Conservation (phyloP, 2,888 invertebrate species). For the Ditula angustiorana region DNA sequence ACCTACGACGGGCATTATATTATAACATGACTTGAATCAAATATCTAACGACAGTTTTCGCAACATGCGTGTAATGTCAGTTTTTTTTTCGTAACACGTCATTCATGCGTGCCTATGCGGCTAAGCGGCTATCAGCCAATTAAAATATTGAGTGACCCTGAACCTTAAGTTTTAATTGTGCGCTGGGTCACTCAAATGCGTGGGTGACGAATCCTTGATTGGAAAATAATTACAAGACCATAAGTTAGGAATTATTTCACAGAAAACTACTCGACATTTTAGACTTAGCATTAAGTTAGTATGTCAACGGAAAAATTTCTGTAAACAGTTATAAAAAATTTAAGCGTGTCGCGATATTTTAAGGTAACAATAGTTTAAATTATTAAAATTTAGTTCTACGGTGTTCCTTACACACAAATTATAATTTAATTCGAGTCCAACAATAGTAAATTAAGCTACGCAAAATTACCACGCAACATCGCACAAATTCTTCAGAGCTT, state of each 20-base stretch:
- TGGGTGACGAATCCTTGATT: constrained; percentile 56
- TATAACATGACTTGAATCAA: constrained; percentile 8
- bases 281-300: not conserved
- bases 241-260: constrained; percentile 9
- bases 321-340: too few species aligned
- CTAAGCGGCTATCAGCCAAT: constrained; percentile 67
- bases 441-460: constrained; percentile 44
- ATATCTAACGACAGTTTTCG: constrained; percentile 58
- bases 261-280: not conserved
- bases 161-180: constrained; percentile 64
- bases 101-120: constrained; percentile 59
- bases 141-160: constrained; percentile 69
- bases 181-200: constrained; percentile 49
- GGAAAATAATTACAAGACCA: constrained; percentile 36
- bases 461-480: constrained; percentile 46
- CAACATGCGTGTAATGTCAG: constrained; percentile 51
- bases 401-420: constrained; percentile 1
- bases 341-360: not conserved
- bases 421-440: constrained; percentile 5
- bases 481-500: constrained; percentile 44
- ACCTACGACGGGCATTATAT: constrained; percentile 14
- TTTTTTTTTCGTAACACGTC: constrained; percentile 63
- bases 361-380: not conserved
- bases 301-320: too few species aligned
- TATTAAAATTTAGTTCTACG: not conserved